Conservation (phyloP, 2,113 vertebrate species). For the Burhinus bistriatus region DNA sequence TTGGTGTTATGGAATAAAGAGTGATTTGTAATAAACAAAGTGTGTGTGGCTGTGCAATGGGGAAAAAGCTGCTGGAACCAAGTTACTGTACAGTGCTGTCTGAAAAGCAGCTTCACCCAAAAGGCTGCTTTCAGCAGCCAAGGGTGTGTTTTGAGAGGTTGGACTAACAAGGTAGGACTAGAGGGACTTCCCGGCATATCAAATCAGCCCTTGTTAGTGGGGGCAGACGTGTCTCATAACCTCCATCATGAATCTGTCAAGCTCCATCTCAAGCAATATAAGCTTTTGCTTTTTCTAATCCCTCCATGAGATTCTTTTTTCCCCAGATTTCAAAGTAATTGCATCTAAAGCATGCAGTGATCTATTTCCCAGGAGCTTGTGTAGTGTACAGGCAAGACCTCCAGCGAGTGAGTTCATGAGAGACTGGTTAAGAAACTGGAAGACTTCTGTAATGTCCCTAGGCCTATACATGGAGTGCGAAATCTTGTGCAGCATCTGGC, state of each 20-base stretch:
- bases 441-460: background rate
- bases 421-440: background rate
- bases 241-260: constrained; percentile 36
- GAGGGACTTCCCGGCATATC: background rate
- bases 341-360: background rate
- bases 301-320: background rate
- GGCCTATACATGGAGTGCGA: background rate
- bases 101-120: background rate
- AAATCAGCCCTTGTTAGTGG: constrained; percentile 10
- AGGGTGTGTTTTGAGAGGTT: background rate
- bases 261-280: background rate
- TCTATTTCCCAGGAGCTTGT: background rate
- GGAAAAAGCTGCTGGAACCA: background rate
- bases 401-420: background rate
- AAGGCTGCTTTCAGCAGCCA: background rate
- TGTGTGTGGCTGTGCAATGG: background rate
- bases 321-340: background rate
- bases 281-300: constrained; percentile 35
- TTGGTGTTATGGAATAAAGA: background rate
- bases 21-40: background rate
- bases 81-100: background rate
- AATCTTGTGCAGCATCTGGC: background rate
- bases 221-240: background rate
- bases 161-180: background rate
- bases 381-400: background rate